Evolutionary conservation across 2,797 vertebrate genomes (phyloP).

Genomic region (Enteromius fasciolatus): DNA sequence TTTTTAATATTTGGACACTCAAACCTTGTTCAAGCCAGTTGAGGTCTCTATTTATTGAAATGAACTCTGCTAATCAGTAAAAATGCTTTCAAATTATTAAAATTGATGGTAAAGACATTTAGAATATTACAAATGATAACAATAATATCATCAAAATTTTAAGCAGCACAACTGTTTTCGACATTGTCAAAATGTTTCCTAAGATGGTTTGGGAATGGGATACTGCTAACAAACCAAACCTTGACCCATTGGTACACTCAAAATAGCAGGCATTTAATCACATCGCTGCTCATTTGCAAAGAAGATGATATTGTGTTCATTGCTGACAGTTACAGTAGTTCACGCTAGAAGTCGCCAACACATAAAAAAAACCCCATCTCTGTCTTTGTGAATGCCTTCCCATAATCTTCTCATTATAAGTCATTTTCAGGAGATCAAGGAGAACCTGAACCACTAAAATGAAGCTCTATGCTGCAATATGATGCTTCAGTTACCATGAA

Average conservation of each 20-base stretch:
- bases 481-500: constrained; percentile 2
- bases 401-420: not conserved
- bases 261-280: not conserved
- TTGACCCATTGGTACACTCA: not conserved
- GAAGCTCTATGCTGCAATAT: constrained; percentile 15
- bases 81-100: not conserved
- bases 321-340: not conserved
- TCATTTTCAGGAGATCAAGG: not conserved
- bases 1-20: not conserved
- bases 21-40: not conserved
- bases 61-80: not conserved
- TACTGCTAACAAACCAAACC: not conserved
- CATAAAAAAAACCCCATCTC: not conserved
- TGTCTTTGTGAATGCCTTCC: not conserved
- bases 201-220: not conserved
- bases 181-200: not conserved
- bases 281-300: not conserved
- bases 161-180: not conserved
- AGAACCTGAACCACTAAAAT: constrained; percentile 32
- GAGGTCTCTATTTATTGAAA: not conserved
- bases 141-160: no score
- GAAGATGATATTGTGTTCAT: no score
- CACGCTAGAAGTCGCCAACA: not conserved
- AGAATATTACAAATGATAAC: not conserved
- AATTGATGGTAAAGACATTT: not conserved